A percentile compares a stretch with the other conserved stretches of the same genome.
phyloP scores from a whole-genome alignment of 2,888 invertebrate genomes.

The Oligia strigilis region DNA sequence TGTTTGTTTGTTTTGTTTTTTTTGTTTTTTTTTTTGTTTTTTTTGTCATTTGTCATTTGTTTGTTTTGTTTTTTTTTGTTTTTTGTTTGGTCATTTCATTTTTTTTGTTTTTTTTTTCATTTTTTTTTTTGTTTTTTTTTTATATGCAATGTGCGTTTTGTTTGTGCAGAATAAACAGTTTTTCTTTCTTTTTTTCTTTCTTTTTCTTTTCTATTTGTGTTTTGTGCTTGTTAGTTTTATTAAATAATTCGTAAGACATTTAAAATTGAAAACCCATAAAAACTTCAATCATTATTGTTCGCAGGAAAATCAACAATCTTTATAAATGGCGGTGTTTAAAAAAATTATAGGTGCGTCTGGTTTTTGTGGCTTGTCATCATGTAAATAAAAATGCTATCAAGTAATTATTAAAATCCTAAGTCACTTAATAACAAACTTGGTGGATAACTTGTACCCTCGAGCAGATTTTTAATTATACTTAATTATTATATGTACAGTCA shows the following conservation, averaged over 20 bases:
- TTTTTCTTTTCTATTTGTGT: background rate
- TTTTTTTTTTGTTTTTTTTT: too few species aligned
- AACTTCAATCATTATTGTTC: background rate
- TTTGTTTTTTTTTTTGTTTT: too few species aligned
- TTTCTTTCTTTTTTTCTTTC: too few species aligned
- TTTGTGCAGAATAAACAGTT: too few species aligned
- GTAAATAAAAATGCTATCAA: background rate
- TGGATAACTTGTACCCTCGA: background rate
- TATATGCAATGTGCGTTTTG: too few species aligned
- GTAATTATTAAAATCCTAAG: background rate
- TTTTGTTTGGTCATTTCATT: too few species aligned
- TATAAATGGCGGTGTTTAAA: background rate
- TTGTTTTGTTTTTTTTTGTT: too few species aligned
- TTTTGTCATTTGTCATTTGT: too few species aligned
- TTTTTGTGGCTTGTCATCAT: slow-evolving; percentile 5
- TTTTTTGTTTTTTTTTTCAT: too few species aligned
- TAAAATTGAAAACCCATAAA: background rate
- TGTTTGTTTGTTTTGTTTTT: too few species aligned
- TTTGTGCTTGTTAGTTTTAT: too few species aligned
- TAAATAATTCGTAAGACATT: background rate
- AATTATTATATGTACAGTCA: too few species aligned
- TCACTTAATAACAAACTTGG: background rate
- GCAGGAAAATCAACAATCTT: background rate
- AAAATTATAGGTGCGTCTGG: background rate
- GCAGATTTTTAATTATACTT: background rate